Conservation (phyloP, 2,113 vertebrate species). For the Semnornis frantzii region DNA sequence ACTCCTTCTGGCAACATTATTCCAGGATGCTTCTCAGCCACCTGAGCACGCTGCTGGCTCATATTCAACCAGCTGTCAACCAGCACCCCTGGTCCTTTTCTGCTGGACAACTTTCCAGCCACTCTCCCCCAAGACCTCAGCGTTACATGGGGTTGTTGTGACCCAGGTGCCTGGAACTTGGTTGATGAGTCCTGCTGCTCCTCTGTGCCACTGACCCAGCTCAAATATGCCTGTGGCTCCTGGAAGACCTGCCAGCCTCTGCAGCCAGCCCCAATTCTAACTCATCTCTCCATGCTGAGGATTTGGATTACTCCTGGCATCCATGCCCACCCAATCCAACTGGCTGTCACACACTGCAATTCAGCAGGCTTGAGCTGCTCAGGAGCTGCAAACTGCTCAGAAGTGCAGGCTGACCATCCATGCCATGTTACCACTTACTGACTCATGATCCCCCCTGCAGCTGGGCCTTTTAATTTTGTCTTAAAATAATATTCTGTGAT, state of each 20-base stretch:
- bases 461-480: neutral
- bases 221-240: neutral
- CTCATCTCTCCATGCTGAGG: neutral
- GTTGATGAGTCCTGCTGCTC: neutral
- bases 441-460: neutral
- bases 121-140: too few relatives aligned
- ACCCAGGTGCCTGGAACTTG: too few relatives aligned
- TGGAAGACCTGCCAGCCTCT: neutral
- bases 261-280: neutral
- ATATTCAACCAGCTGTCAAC: too few relatives aligned
- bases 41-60: too few relatives aligned
- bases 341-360: fast-evolving
- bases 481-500: neutral
- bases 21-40: too few relatives aligned
- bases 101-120: too few relatives aligned
- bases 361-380: neutral
- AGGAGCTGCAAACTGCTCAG: neutral
- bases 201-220: neutral
- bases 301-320: neutral
- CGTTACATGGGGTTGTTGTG: too few relatives aligned
- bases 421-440: neutral
- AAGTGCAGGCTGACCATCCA: neutral
- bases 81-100: too few relatives aligned
- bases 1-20: too few relatives aligned
- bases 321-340: neutral